phyloP scores from a whole-genome alignment of 2,113 vertebrate genomes.

The Uria aalge region DNA sequence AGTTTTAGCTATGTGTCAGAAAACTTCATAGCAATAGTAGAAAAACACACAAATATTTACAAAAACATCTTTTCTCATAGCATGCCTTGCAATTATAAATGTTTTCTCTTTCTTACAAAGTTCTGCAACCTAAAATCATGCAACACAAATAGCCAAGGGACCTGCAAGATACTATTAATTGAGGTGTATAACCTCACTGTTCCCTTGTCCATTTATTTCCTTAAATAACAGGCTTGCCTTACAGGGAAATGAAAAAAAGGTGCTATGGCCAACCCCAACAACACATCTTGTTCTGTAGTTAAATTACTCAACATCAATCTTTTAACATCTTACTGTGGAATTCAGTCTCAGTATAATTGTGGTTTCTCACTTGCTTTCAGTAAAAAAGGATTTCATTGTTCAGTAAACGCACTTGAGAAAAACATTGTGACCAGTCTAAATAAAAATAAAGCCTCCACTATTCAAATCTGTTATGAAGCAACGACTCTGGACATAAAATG shows the following conservation, averaged over 20 bases:
- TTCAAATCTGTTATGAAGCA: not conserved
- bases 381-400: not conserved
- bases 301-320: conserved; percentile 52
- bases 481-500: not conserved
- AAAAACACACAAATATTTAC: not conserved
- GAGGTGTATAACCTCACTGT: conserved; percentile 6
- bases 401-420: not conserved
- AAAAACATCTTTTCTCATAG: not conserved
- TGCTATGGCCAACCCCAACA: not conserved
- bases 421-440: not conserved
- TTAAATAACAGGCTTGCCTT: conserved; percentile 37
- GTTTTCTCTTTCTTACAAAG: not conserved
- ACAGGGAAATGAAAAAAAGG: conserved; percentile 27
- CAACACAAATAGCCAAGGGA: not conserved
- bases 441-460: not conserved
- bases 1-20: not conserved
- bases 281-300: conserved; percentile 23
- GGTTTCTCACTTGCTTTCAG: not conserved
- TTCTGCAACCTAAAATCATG: not conserved
- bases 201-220: conserved; percentile 33
- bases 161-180: conserved; percentile 30
- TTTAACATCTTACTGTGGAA: not conserved
- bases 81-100: not conserved
- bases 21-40: not conserved
- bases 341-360: not conserved